A percentile compares a stretch with the other conserved stretches of the same genome.
These are phyloP conservation scores for Micromys minutus DNA, from an alignment of 2,113 vertebrate genomes.

Conservation along the genomic window DNA sequence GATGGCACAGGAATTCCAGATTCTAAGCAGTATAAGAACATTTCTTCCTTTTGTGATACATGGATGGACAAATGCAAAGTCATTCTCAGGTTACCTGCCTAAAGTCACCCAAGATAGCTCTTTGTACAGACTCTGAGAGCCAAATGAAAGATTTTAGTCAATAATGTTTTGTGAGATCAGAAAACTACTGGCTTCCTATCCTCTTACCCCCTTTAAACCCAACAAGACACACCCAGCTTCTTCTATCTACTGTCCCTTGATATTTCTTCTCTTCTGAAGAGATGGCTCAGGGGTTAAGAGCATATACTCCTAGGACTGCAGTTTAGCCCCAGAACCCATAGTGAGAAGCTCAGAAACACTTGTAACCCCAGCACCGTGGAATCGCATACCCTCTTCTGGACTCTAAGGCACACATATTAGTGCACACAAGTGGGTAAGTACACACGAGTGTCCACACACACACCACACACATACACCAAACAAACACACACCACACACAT, in stretches of 20 bases:
- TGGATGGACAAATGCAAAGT: not conserved
- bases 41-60: not conserved
- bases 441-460: no score
- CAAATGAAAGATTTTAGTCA: not conserved
- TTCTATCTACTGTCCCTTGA: not conserved
- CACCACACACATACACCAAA: no score
- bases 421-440: not conserved
- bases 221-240: not conserved
- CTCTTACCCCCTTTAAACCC: not conserved
- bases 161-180: not conserved
- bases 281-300: not conserved
- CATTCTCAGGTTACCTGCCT: not conserved
- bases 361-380: not conserved
- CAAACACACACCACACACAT: no score
- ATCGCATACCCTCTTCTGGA: not conserved
- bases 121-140: not conserved
- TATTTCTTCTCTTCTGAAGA: slow-evolving; percentile 33
- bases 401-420: no score
- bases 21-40: not conserved
- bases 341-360: not conserved
- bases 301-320: no score
- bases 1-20: not conserved
- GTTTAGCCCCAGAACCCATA: not conserved
- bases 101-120: not conserved
- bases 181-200: not conserved